Evolutionary conservation across 2,888 invertebrate species (phyloP).

Genomic region (Andrena dorsata): DNA sequence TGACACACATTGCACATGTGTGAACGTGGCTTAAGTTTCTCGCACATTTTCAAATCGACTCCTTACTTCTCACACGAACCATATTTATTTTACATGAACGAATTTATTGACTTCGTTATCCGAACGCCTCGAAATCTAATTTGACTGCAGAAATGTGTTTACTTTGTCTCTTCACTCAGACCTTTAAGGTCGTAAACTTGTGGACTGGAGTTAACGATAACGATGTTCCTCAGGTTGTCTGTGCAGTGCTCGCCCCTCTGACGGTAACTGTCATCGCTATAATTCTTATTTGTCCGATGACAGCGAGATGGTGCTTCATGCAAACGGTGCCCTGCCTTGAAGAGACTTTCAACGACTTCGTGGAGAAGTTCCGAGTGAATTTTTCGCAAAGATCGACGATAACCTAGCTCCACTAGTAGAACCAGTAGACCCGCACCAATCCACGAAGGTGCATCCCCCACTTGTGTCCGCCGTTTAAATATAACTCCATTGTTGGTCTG

Average conservation of each 20-base stretch:
- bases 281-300: conserved; percentile 76
- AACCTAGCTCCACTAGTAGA: not conserved
- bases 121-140: not conserved
- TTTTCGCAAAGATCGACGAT: not conserved
- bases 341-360: not conserved
- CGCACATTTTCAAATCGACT: too few relatives aligned
- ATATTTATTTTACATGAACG: not conserved
- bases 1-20: not conserved
- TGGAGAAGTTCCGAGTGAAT: conserved; percentile 21
- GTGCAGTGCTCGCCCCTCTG: conserved; percentile 73
- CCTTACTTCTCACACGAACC: too few relatives aligned
- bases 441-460: too few relatives aligned
- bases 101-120: not conserved
- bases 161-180: not conserved
- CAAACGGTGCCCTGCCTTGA: conserved; percentile 32
- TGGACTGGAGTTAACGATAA: not conserved
- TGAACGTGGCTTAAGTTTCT: too few relatives aligned
- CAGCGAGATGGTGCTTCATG: conserved; percentile 73
- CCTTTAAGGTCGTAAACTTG: not conserved
- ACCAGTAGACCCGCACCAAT: too few relatives aligned
- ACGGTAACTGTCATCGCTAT: conserved; percentile 73
- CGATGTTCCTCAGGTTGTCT: conserved; percentile 69
- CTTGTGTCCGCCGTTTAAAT: not conserved
- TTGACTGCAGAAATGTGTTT: not conserved
- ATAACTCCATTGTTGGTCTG: not conserved